phyloP scores from a whole-genome alignment of 2,888 invertebrate species.

The Pseudococcus jackbeardsleyi region DNA sequence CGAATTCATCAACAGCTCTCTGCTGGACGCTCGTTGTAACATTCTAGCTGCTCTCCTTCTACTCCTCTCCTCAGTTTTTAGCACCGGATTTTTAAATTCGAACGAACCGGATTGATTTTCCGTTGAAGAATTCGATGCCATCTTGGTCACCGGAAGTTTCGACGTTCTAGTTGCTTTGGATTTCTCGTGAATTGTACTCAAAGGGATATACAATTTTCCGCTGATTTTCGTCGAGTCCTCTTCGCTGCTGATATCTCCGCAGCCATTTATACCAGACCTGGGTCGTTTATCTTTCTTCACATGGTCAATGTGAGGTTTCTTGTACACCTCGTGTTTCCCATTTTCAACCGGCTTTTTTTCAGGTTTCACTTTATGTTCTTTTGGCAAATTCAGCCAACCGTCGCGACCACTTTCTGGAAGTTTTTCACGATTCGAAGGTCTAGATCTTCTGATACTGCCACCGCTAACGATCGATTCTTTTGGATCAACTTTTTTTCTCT shows the following conservation, averaged over 20 bases:
- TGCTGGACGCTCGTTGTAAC: conserved; percentile 72
- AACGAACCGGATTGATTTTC: conserved; percentile 50
- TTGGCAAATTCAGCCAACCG: conserved; percentile 67
- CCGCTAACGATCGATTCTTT: neutral
- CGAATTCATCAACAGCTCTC: conserved; percentile 71
- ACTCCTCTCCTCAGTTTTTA: conserved; percentile 67
- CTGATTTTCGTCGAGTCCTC: conserved; percentile 68
- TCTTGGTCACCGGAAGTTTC: conserved; percentile 44
- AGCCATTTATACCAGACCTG: conserved; percentile 69
- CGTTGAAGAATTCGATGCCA: conserved; percentile 58
- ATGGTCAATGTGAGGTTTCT: conserved; percentile 62
- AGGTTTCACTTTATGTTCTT: conserved; percentile 64
- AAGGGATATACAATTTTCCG: conserved; percentile 58
- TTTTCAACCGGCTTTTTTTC: neutral
- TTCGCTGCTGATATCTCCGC: conserved; percentile 70
- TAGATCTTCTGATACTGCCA: neutral
- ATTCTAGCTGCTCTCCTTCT: conserved; percentile 69
- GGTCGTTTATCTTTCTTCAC: conserved; percentile 40
- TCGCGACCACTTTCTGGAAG: conserved; percentile 67
- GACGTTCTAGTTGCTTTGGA: neutral
- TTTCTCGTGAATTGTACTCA: conserved; percentile 67
- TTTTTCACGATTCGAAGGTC: conserved; percentile 16
- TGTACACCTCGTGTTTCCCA: neutral
- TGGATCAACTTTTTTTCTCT: neutral
- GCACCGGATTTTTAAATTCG: conserved; percentile 49